Conservation (phyloP, 2,888 invertebrate species). For the Catocala sponsa region DNA sequence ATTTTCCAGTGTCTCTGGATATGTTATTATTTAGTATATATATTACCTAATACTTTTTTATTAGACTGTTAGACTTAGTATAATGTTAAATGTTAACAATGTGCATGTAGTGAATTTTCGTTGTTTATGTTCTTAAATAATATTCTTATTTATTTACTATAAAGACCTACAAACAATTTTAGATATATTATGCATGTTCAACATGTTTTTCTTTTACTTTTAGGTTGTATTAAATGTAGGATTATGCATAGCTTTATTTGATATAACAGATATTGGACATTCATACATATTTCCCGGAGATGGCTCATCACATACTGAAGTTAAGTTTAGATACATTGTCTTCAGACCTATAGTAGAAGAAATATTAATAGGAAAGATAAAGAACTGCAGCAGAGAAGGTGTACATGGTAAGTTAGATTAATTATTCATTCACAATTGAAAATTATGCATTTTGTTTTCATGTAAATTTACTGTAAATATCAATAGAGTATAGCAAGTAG, state of each 20-base stretch:
- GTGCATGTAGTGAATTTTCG: too few species aligned
- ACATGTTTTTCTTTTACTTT: slow-evolving; percentile 47
- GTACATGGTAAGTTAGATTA: slow-evolving; percentile 91
- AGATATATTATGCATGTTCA: neutral
- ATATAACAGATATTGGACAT: slow-evolving; percentile 95
- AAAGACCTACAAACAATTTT: neutral
- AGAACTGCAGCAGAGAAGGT: slow-evolving; percentile 96
- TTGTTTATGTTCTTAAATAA: too few species aligned
- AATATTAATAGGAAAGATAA: slow-evolving; percentile 97
- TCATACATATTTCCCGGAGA: slow-evolving; percentile 98
- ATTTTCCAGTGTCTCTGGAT: too few species aligned
- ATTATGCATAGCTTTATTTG: slow-evolving; percentile 97
- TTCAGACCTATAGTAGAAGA: slow-evolving; percentile 98
- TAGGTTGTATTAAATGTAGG: slow-evolving; percentile 98
- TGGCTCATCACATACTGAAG: slow-evolving; percentile 97
- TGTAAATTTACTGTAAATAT: too few species aligned
- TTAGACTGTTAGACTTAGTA: too few species aligned
- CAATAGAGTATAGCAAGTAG: too few species aligned
- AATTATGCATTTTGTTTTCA: too few species aligned
- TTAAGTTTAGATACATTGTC: slow-evolving; percentile 97
- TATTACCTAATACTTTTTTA: too few species aligned
- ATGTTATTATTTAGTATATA: too few species aligned
- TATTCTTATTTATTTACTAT: too few species aligned
- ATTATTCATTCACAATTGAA: neutral
- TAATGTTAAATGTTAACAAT: too few species aligned